These are phyloP conservation scores for Cryptoblepharus egeriae DNA, from an alignment of 2,797 vertebrate genomes.

Conservation along the genomic window DNA sequence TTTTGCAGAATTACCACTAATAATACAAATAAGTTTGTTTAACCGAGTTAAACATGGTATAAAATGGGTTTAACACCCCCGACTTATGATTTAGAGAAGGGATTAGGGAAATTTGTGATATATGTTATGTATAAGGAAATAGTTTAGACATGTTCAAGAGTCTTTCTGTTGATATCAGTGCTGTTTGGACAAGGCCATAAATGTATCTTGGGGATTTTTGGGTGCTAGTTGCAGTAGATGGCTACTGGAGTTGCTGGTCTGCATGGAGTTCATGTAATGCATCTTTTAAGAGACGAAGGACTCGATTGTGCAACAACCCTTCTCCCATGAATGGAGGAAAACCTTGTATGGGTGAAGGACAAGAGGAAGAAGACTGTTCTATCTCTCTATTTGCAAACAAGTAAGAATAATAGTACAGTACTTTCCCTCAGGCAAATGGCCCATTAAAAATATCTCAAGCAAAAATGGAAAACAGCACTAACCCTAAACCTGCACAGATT, in stretches of 20 bases:
- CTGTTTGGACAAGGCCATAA: background rate
- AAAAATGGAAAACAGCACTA: background rate
- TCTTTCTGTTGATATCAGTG: background rate
- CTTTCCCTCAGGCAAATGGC: too few species aligned
- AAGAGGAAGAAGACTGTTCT: slow-evolving; percentile 78
- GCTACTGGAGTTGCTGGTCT: slow-evolving; percentile 89
- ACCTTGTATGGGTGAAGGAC: slow-evolving; percentile 72
- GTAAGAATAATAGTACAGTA: slow-evolving; percentile 37
- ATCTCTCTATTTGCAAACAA: slow-evolving; percentile 82
- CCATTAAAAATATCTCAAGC: background rate
- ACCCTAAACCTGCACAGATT: too few species aligned
- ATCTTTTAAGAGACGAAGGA: slow-evolving; percentile 78
- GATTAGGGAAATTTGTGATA: background rate
- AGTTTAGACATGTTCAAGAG: background rate
- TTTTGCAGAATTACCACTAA: too few species aligned
- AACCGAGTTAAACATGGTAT: too few species aligned
- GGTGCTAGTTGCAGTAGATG: slow-evolving; percentile 80
- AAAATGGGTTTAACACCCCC: too few species aligned
- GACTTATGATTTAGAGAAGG: background rate
- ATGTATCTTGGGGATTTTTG: background rate
- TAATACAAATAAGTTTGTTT: too few species aligned
- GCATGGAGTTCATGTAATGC: slow-evolving; percentile 82
- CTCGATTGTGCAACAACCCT: slow-evolving; percentile 83
- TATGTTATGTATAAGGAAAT: background rate
- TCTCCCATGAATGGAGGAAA: slow-evolving; percentile 78